Evolutionary conservation across 2,113 vertebrate genomes (phyloP).

Genomic region (Ophthalmolycus amberensis): DNA sequence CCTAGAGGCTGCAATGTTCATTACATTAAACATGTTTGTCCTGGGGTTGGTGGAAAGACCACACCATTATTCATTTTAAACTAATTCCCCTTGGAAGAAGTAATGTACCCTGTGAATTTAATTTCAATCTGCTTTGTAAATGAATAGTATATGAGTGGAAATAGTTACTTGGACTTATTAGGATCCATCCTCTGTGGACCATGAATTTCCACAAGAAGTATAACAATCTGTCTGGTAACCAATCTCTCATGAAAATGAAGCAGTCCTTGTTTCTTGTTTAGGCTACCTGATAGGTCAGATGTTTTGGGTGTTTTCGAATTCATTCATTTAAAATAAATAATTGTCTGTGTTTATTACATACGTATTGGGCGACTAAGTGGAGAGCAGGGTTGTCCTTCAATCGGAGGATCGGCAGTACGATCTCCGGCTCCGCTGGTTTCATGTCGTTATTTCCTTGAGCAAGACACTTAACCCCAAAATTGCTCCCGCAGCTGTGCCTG

Average conservation of each 20-base stretch:
- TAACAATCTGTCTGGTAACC: background rate
- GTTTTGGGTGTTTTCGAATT: too few relatives aligned
- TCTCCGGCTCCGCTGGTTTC: too few relatives aligned
- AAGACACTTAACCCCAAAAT: too few relatives aligned
- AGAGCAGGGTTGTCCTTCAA: too few relatives aligned
- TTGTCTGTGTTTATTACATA: too few relatives aligned
- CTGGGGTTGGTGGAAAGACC: background rate
- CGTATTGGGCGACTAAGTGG: too few relatives aligned
- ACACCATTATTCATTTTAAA: background rate
- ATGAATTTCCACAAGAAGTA: background rate
- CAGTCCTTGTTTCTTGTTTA: too few relatives aligned
- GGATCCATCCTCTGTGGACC: background rate
- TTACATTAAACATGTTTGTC: background rate
- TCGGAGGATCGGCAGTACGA: too few relatives aligned
- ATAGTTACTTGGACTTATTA: background rate
- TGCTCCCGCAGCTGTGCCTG: too few relatives aligned
- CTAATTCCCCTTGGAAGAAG: background rate
- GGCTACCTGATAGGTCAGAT: too few relatives aligned
- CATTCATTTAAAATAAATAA: too few relatives aligned
- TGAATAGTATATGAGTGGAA: background rate
- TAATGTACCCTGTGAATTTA: background rate
- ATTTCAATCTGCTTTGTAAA: background rate
- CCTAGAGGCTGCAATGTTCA: background rate
- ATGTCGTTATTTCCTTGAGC: too few relatives aligned
- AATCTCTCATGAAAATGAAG: background rate